Evolutionary conservation across 2,797 vertebrate genomes (phyloP), one percentile per base, ranked within the genome.

Genomic region (Petrocephalus schoutedeni): DNA sequence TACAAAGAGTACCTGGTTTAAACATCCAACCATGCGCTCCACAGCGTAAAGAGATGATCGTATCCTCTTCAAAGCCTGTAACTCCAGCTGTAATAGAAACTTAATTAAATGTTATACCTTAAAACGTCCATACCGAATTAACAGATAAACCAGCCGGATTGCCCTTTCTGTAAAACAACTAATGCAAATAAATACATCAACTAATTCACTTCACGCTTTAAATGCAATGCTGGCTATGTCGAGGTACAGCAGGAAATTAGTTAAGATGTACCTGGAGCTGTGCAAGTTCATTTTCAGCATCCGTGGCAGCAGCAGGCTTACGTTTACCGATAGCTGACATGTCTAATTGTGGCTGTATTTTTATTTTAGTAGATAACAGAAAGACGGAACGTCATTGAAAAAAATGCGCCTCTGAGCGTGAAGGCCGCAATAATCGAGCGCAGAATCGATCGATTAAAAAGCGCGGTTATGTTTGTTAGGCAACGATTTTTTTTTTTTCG

Each of bases 31-130:
- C 0, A 1, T 89, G 85, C 87, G 80, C 14, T 23, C 88, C 51
- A 89, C 36, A 56, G 14, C 89, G 90, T 86, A 21, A 1, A 58
- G 41, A 41, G 88, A 89, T 28, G 87, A 82, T 21, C 88, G 86
- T 41, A 88, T 53, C 9, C 80, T 23, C 83, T 86, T 74, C 56
- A 87, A 53, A 51, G 61, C 86, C 53, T 80, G 83, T 45, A 86
- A 89, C 64, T 58, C 9, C 6, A 86, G 3, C 87, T 90, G 64
- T 41, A 89, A 19, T 5, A 77, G 16, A n/a, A 83, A 64, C 57
- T 86, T 41, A 41, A 8, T 28, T 85, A 58, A 54, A 59, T 32
- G 28, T 41, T 19, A 86, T 23, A 41, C 12, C 4, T 58, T 85
- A 28, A 85, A 36, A 56, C 2, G 32, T 86, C 53, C 28, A 36